Conservation (phyloP, 2,888 invertebrate genomes). For the Pachliopta kotzebuea region DNA sequence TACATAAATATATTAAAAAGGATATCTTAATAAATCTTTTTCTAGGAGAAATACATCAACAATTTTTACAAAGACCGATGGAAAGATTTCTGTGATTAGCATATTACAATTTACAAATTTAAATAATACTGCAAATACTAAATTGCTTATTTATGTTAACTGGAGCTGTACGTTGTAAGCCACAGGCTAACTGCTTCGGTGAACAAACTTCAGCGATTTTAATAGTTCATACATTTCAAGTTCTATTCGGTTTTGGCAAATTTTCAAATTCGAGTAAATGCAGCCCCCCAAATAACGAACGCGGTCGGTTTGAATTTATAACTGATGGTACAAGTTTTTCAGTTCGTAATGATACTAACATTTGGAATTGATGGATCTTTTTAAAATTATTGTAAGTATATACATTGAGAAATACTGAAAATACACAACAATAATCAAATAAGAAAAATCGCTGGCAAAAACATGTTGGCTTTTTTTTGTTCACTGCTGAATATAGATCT, state of each 20-base stretch:
- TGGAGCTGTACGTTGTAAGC: constrained; percentile 1
- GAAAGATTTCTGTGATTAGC: not conserved
- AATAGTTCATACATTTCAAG: constrained; percentile 15
- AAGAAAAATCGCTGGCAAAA: too few species aligned
- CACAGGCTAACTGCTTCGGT: not conserved
- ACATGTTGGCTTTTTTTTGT: too few species aligned
- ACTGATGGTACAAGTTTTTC: not conserved
- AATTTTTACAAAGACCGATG: too few species aligned
- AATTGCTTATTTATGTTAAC: not conserved
- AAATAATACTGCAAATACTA: not conserved
- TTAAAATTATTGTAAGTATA: too few species aligned
- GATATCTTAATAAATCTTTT: too few species aligned
- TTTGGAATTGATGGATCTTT: too few species aligned
- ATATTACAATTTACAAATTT: not conserved
- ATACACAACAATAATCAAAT: too few species aligned
- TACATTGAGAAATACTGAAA: too few species aligned
- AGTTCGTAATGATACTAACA: not conserved
- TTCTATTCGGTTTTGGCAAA: constrained; percentile 21
- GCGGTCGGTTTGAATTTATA: constrained; percentile 4
- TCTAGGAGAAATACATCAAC: too few species aligned
- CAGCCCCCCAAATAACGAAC: constrained; percentile 7
- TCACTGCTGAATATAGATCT: too few species aligned
- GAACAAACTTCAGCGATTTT: constrained; percentile 16
- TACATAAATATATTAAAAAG: too few species aligned
- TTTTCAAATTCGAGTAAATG: constrained; percentile 15